Evolutionary conservation across 1,140 invertebrate genomes (phyloP).

Genomic region (Cydia fagiglandana): DNA sequence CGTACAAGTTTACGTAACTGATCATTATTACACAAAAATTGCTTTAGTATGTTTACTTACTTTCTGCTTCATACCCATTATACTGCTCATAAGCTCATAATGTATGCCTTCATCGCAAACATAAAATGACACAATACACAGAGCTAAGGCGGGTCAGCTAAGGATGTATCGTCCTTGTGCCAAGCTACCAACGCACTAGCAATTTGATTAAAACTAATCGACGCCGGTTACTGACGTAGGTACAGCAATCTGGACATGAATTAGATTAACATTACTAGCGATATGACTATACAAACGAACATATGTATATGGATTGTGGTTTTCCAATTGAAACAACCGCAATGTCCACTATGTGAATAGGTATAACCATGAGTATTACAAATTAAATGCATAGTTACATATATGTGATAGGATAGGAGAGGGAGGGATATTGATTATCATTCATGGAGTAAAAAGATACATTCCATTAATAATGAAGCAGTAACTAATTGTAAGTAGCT

Average conservation of each 20-base stretch:
- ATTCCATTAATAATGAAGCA: no score
- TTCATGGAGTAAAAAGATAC: no score
- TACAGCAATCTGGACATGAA: neutral
- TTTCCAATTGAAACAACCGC: no score
- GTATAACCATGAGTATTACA: no score
- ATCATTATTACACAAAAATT: no score
- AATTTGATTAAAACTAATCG: conserved; percentile 6
- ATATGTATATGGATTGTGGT: neutral
- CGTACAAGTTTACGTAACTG: no score
- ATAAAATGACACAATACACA: neutral
- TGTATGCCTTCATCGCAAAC: neutral
- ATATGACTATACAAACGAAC: neutral
- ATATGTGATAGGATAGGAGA: neutral
- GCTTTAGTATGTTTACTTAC: no score
- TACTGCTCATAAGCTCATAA: neutral
- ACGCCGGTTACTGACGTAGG: neutral
- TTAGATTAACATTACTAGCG: neutral
- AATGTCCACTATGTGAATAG: no score
- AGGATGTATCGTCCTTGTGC: conserved; percentile 9
- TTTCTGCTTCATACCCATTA: neutral
- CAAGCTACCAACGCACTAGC: neutral
- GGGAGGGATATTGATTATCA: no score
- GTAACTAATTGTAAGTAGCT: neutral
- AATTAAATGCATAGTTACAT: neutral
- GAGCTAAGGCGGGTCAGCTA: neutral